Base-by-base conservation (phyloP, 2,797 vertebrate genomes). In the Vireo griseus region DNA sequence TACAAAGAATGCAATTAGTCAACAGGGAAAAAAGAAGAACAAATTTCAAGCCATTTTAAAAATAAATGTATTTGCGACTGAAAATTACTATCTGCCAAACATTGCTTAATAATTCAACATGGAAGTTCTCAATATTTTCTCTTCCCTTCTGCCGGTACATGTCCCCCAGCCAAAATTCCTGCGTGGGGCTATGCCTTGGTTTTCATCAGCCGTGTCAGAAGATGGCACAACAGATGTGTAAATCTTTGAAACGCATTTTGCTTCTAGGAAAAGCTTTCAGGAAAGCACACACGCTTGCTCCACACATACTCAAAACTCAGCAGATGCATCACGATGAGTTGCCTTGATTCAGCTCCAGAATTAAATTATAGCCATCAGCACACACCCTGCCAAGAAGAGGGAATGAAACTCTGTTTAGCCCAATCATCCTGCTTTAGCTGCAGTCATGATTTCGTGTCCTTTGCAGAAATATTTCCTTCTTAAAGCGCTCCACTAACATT, bases 241-340 rank as follows among this genome's bases (percentile, higher is more conserved):
- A 93, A 94, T 81, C 92, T 92, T 92, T 73, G 58, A 45, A 66
- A 71, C 12, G n/a, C 8, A 4, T 91, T 95, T 95, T 94, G 73
- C 73, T 97, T 95, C 94, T 92, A 97, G 92, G 92, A 95, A 93
- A 90, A 85, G 69, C 74, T 86, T 95, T 96, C n/a, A 59, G 66
- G 75, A 92, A 92, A 96, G 50, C 75, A 76, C 74, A 78, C 20
- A 86, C 42, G 50, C 88, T 86, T 80, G 54, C 35, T 51, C 40
- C 50, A 72, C 18, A 45, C 33, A 84, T 71, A 95, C 95, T 68
- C 37, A 82, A 88, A 97, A 82, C 89, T 95, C 87, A 94, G 54
- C 91, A 97, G 86, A 95, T 86, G 76, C 87, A 67, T 94, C 89
- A 81, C 45, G 54, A 95, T 91, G 81, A 77, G 47, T 85, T 93